A percentile compares a stretch with the other conserved stretches of the same genome.
Evolutionary conservation across 2,888 invertebrate genomes (phyloP).

Genomic region (Hofmannophila pseudospretella): DNA sequence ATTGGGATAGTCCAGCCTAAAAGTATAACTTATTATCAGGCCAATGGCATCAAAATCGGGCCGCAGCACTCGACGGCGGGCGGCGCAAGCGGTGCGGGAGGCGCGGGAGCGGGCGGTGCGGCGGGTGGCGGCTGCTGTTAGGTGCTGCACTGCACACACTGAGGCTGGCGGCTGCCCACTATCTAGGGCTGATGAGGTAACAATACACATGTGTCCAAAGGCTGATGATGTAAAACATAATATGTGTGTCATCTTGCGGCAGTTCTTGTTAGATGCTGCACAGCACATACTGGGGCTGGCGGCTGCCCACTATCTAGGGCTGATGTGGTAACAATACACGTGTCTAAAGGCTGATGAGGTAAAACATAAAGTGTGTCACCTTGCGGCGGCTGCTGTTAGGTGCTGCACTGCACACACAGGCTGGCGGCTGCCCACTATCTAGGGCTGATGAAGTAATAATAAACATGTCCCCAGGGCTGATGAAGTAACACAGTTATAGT

Average conservation of each 20-base stretch:
- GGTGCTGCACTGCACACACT: slow-evolving; percentile 72
- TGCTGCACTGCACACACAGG: slow-evolving; percentile 65
- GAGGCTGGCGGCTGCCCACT: slow-evolving; percentile 29
- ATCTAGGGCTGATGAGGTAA: slow-evolving; percentile 23
- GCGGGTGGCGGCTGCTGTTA: slow-evolving; percentile 96
- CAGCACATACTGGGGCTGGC: slow-evolving; percentile 65
- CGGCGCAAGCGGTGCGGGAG: slow-evolving; percentile 87
- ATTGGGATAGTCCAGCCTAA: no score
- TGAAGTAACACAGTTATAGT: no score
- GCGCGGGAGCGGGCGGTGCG: slow-evolving; percentile 86
- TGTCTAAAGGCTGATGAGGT: no score
- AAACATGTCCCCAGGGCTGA: no score
- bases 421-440: slow-evolving; percentile 19
- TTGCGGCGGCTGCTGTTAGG: slow-evolving; percentile 96
- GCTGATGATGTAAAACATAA: no score
- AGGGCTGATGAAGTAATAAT: slow-evolving; percentile 23
- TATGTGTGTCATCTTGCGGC: no score
- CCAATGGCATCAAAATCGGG: slow-evolving; percentile 99
- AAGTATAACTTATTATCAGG: slow-evolving; percentile 82
- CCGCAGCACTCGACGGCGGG: slow-evolving; percentile 97
- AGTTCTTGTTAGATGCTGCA: slow-evolving; percentile 90
- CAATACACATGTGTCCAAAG: no score
- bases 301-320: slow-evolving; percentile 18
- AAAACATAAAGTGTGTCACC: no score
- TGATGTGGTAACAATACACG: slow-evolving; percentile 24